Percentiles rank a stretch among this genome's conserved stretches.
phyloP scores from a whole-genome alignment of 2,888 invertebrate genomes.

The Aphidius colemani region DNA sequence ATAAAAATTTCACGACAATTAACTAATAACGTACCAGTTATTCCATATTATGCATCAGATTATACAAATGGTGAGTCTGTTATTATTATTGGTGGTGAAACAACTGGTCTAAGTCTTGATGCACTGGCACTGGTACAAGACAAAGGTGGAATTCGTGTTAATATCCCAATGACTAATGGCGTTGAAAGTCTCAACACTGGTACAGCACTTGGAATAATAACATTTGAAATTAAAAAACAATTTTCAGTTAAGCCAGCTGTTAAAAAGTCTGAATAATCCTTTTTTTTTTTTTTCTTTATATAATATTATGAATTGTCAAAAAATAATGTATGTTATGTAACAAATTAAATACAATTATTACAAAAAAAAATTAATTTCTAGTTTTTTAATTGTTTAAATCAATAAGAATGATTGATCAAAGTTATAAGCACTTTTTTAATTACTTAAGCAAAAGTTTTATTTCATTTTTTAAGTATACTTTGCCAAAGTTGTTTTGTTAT shows the following conservation, averaged over 20 bases:
- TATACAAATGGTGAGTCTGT: constrained; percentile 65
- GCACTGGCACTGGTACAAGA: constrained; percentile 69
- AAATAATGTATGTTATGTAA: too few relatives aligned
- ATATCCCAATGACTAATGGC: constrained; percentile 77
- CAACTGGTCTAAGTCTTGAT: constrained; percentile 79
- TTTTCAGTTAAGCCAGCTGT: constrained; percentile 45
- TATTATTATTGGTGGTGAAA: constrained; percentile 87
- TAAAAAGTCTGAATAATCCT: not conserved
- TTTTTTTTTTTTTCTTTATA: not conserved
- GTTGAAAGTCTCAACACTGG: constrained; percentile 87
- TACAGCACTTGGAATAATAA: constrained; percentile 80
- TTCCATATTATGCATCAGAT: constrained; percentile 69
- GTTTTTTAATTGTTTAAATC: too few relatives aligned
- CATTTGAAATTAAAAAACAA: constrained; percentile 82
- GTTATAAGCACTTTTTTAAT: too few relatives aligned
- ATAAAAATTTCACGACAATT: constrained; percentile 35
- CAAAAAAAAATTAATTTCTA: too few relatives aligned
- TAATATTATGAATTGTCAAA: not conserved
- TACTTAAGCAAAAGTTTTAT: too few relatives aligned
- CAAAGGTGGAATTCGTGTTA: constrained; percentile 69
- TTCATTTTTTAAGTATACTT: too few relatives aligned
- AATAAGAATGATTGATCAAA: too few relatives aligned
- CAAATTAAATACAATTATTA: too few relatives aligned
- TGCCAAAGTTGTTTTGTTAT: not conserved
- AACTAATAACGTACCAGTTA: constrained; percentile 60